Evolutionary conservation across 2,888 invertebrate genomes (phyloP), one percentile per base, ranked within the genome.

Genomic region (Odontocerum albicorne): DNA sequence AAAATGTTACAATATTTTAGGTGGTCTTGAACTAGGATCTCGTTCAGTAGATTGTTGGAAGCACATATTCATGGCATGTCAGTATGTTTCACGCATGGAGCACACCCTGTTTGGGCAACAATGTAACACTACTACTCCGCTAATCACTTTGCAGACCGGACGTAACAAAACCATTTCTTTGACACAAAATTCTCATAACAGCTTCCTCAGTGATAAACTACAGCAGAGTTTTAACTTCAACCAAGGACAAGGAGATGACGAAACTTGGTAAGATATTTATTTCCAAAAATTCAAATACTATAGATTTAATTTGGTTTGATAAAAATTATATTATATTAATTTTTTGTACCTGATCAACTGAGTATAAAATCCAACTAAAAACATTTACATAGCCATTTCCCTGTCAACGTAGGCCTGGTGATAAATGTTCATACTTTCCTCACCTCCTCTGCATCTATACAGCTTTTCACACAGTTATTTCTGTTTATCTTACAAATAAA

Each of bases 11-110:
- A 19, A 31, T n/a, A 20, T 59, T 46, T 31, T 55, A 70, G 83
- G 88, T 57, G 95, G 96, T 1, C 75, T 97, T 45, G 95, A 96
- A 67, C 80, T 96, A 4, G 96, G 94, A 3, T 92, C 94, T 32
- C 94, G 95, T 66, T 92, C 95, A 19, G 83, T 92, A 13, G 92
- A 93, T 62, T 96, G 96, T 66, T 97, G 97, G 97, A 90, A 91
- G 60, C 95, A 97, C 68, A 92, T 97, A 57, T 94, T 98, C 68
- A 87, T 90, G 65, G 95, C 95, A 15, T 95, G 95, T 64, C 87
- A 95, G 32, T 95, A 96, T 68, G 92, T 96, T 4, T 90, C 93
- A 3, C 90, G 91, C 65, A 74, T 96, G 66, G 97, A 97, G 66
- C 94, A 95, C 68, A 87, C 88, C 1, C 83, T 93, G 62, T 95